A percentile compares a stretch with the other conserved stretches of the same genome.
These are phyloP conservation scores for Hypercompe scribonia DNA, from an alignment of 2,888 invertebrate species.

Conservation along the genomic window DNA sequence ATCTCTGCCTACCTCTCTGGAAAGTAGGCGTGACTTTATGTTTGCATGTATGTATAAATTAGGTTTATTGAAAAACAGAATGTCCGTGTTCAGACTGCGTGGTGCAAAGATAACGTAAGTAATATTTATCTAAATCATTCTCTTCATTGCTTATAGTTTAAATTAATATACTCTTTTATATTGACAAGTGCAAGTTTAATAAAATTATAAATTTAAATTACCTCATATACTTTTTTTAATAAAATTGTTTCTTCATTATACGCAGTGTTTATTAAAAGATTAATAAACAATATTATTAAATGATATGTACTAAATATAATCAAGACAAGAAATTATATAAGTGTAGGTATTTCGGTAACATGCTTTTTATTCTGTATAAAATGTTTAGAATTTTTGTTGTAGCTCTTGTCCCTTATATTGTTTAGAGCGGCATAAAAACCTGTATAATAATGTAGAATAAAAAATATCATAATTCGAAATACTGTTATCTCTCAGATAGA, in stretches of 20 bases:
- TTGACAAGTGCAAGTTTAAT: too few species aligned
- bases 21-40: too few species aligned
- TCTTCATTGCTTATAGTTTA: not conserved
- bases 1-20: too few species aligned
- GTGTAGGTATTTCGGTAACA: not conserved
- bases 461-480: not conserved
- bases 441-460: not conserved
- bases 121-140: not conserved
- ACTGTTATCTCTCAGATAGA: not conserved
- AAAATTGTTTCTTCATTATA: not conserved
- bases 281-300: not conserved
- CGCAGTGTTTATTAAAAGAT: not conserved
- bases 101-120: not conserved
- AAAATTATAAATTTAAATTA: too few species aligned
- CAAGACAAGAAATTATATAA: not conserved
- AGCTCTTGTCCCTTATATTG: not conserved
- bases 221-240: not conserved
- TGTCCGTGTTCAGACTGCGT: too few species aligned
- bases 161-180: not conserved
- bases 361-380: not conserved
- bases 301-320: not conserved
- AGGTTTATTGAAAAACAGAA: too few species aligned
- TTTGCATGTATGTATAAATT: too few species aligned
- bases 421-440: not conserved
- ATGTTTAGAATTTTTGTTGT: not conserved